These are phyloP conservation scores for Sphaeridia pumilis DNA, from an alignment of 2,888 invertebrate genomes.

Conservation along the genomic window DNA sequence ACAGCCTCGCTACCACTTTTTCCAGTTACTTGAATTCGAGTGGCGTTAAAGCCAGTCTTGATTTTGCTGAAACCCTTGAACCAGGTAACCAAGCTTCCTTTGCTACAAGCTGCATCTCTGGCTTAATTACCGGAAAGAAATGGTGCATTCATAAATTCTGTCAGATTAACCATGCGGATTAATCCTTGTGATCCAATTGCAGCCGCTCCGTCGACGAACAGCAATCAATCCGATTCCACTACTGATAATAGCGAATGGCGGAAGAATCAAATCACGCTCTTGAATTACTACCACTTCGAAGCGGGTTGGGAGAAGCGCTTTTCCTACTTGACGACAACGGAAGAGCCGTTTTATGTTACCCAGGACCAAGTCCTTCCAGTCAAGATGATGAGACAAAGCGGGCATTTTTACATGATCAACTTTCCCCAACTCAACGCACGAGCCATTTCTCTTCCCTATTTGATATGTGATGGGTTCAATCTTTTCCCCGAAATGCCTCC, in stretches of 20 bases:
- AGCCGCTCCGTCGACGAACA: too few species aligned
- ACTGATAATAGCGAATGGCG: too few species aligned
- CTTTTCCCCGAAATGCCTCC: neutral
- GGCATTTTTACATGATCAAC: slow-evolving; percentile 7
- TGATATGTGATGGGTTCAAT: slow-evolving; percentile 13
- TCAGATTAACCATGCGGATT: neutral
- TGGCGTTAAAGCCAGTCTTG: too few species aligned
- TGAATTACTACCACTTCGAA: neutral
- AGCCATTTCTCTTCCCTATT: slow-evolving; percentile 12
- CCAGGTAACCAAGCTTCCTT: too few species aligned
- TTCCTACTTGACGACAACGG: neutral
- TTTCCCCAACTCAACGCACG: slow-evolving; percentile 8
- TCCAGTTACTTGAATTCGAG: too few species aligned
- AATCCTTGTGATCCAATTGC: neutral
- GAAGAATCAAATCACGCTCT: neutral
- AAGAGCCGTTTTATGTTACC: slow-evolving; percentile 10
- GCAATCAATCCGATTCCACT: too few species aligned
- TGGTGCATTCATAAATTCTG: too few species aligned
- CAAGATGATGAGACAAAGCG: slow-evolving; percentile 13
- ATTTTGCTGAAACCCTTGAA: too few species aligned
- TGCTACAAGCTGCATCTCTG: too few species aligned
- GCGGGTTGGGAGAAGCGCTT: slow-evolving; percentile 10
- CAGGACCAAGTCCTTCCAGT: slow-evolving; percentile 3
- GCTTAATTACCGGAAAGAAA: too few species aligned
- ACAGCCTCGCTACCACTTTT: too few species aligned